Conservation (phyloP, 2,113 vertebrate species). For the Vulpes vulpes region DNA sequence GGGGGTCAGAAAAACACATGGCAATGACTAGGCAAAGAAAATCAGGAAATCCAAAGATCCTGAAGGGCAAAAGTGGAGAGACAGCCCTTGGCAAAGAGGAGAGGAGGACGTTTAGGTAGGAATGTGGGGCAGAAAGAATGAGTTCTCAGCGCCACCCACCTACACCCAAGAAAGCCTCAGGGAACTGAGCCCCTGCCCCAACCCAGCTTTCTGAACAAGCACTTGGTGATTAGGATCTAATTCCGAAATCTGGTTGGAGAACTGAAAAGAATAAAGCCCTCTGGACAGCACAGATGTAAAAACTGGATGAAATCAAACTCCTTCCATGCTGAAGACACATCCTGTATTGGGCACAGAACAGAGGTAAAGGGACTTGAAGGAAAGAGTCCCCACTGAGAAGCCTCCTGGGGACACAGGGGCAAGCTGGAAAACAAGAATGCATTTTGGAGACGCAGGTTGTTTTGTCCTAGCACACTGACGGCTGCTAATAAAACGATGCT, state of each 20-base stretch:
- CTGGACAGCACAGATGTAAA: conserved; percentile 15
- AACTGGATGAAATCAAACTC: conserved; percentile 7
- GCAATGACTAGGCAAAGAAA: neutral
- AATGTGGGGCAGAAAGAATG: neutral
- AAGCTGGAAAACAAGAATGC: neutral
- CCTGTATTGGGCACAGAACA: conserved; percentile 1
- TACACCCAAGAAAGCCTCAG: neutral
- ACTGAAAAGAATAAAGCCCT: conserved; percentile 20
- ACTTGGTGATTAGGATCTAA: neutral
- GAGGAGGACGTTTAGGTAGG: neutral
- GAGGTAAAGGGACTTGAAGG: conserved; percentile 7
- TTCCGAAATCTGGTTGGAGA: neutral
- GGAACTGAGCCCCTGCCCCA: neutral
- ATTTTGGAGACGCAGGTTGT: neutral
- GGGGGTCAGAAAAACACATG: neutral
- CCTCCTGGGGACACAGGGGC: neutral
- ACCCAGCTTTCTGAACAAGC: neutral
- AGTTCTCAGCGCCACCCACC: neutral
- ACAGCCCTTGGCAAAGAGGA: neutral
- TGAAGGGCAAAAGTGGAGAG: neutral
- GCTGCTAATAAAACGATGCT: conserved; percentile 59
- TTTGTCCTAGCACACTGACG: conserved; percentile 52
- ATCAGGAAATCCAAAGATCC: neutral
- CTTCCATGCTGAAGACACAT: neutral
- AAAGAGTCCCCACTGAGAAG: neutral